Conservation (phyloP, 2,797 vertebrate species). For the Sarcoramphus papa region DNA sequence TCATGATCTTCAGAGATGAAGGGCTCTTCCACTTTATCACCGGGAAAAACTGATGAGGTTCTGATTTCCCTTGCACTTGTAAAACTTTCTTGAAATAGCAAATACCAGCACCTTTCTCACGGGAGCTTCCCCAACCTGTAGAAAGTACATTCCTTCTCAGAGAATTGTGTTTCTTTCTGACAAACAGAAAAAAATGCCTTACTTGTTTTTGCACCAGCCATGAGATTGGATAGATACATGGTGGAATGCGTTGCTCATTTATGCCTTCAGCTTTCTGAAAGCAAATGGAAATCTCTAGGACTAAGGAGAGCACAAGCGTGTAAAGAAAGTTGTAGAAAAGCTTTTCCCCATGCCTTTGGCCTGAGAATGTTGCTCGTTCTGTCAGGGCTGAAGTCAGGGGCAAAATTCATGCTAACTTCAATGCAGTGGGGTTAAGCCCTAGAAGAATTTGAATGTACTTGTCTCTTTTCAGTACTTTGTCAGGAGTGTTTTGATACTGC, state of each 20-base stretch:
- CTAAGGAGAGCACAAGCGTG: neutral
- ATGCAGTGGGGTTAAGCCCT: neutral
- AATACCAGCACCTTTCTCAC: neutral
- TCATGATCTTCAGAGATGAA: neutral
- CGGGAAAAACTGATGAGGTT: accelerated
- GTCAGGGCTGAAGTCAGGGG: conserved; percentile 49
- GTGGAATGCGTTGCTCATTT: accelerated
- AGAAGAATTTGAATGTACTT: conserved; percentile 9
- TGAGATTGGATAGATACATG: neutral
- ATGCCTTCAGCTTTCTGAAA: neutral
- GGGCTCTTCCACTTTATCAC: neutral
- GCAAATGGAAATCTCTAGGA: neutral
- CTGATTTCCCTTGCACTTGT: neutral
- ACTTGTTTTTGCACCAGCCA: neutral
- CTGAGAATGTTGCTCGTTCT: neutral
- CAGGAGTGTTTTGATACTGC: neutral
- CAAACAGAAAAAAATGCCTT: neutral
- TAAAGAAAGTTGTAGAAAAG: conserved; percentile 11
- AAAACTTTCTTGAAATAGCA: neutral
- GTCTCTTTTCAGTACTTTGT: conserved; percentile 25
- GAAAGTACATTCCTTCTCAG: neutral
- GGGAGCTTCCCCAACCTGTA: neutral
- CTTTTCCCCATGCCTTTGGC: neutral
- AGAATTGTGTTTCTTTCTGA: neutral
- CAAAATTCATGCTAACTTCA: conserved; percentile 17